These are phyloP conservation scores for Karalla daura DNA, from an alignment of 2,797 vertebrate species.

Conservation along the genomic window DNA sequence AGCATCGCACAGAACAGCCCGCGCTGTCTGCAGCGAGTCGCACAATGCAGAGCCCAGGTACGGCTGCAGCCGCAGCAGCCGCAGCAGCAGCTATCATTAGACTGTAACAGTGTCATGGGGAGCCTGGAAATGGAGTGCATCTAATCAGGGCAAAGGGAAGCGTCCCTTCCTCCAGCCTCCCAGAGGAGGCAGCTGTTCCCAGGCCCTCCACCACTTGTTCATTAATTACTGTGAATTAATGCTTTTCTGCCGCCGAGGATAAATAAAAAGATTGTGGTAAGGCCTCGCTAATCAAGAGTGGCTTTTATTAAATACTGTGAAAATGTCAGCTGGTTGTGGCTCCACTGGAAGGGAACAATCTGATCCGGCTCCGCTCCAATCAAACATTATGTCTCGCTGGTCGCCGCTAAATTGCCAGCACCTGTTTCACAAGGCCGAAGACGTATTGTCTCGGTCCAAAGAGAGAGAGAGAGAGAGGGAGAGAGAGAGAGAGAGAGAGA, in stretches of 20 bases:
- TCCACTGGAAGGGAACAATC: slow-evolving; percentile 61
- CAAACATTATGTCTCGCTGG: slow-evolving; percentile 54
- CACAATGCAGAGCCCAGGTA: slow-evolving; percentile 46
- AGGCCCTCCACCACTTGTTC: slow-evolving; percentile 75
- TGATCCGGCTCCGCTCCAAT: slow-evolving; percentile 68
- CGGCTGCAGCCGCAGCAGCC: slow-evolving; percentile 41
- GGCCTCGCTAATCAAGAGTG: slow-evolving; percentile 79
- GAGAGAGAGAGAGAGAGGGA: slow-evolving; percentile 3
- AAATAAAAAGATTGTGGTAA: slow-evolving; percentile 75
- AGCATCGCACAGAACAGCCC: slow-evolving; percentile 8
- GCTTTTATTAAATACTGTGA: slow-evolving; percentile 81
- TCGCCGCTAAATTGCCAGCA: slow-evolving; percentile 61
- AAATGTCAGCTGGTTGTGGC: slow-evolving; percentile 71
- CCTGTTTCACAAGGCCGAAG: slow-evolving; percentile 60
- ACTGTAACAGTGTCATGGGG: slow-evolving; percentile 60
- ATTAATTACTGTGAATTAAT: slow-evolving; percentile 83
- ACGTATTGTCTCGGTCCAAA: slow-evolving; percentile 55
- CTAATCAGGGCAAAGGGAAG: slow-evolving; percentile 77
- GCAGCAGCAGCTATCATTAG: slow-evolving; percentile 68
- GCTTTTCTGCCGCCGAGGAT: slow-evolving; percentile 75
- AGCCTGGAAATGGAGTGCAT: slow-evolving; percentile 73
- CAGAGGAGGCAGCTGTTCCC: slow-evolving; percentile 79
- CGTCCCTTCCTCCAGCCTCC: slow-evolving; percentile 72
- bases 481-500: too few relatives aligned
- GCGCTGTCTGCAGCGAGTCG: slow-evolving; percentile 12